These are phyloP conservation scores for Fratercula arctica DNA, from an alignment of 2,797 vertebrate genomes.

Conservation along the genomic window DNA sequence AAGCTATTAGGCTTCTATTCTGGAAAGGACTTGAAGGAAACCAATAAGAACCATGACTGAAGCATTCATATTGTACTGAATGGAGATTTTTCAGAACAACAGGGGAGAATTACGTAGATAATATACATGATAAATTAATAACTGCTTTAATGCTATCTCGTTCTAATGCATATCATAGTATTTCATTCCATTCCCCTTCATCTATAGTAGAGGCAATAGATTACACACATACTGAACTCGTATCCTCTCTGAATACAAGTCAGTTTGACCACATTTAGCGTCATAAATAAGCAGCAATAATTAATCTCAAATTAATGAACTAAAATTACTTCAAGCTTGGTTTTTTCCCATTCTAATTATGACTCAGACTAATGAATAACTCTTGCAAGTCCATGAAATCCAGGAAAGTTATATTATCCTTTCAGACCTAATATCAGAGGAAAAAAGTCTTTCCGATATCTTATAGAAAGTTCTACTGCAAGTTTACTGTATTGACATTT, in stretches of 20 bases:
- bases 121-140: not conserved
- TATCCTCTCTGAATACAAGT: not conserved
- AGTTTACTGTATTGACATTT: not conserved
- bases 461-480: not conserved
- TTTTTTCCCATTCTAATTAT: not conserved
- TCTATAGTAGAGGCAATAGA: not conserved
- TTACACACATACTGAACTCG: not conserved
- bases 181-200: not conserved
- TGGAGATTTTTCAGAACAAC: not conserved
- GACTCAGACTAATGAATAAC: not conserved
- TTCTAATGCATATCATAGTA: not conserved
- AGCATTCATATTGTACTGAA: not conserved
- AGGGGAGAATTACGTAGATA: not conserved
- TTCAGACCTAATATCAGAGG: not conserved
- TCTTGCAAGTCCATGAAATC: not conserved
- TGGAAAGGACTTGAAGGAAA: slow-evolving; percentile 1
- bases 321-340: not conserved
- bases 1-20: not conserved
- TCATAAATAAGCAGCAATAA: not conserved
- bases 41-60: not conserved
- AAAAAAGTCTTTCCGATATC: not conserved
- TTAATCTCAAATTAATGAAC: not conserved
- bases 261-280: not conserved
- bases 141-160: not conserved
- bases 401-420: not conserved